Evolutionary conservation across 2,888 invertebrate species (phyloP).

Genomic region (Rhagonycha lutea): DNA sequence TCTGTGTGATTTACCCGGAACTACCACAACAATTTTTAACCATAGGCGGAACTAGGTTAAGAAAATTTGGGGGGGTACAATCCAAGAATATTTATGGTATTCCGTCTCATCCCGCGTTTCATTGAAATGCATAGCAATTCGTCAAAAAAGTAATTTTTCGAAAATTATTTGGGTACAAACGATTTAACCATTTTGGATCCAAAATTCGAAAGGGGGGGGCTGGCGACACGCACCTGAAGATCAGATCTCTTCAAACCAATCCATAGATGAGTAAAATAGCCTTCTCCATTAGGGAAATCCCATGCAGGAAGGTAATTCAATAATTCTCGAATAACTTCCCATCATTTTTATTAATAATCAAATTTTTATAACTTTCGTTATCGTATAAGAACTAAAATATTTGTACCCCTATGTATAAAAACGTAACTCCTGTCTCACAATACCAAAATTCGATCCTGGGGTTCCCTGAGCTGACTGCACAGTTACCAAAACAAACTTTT

Average conservation of each 20-base stretch:
- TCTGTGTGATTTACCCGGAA: background rate
- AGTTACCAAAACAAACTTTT: background rate
- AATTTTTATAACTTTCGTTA: background rate
- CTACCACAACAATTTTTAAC: background rate
- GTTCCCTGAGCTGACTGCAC: background rate
- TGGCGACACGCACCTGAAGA: no score
- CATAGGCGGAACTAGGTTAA: background rate
- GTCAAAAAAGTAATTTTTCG: no score
- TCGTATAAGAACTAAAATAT: background rate
- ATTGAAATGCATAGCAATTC: no score
- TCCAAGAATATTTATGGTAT: no score
- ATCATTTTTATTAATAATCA: background rate
- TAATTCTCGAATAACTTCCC: background rate
- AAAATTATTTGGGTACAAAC: no score
- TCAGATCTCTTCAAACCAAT: no score
- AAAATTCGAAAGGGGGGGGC: no score
- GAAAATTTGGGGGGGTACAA: no score
- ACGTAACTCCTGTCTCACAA: background rate
- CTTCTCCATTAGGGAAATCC: no score
- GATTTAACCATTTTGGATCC: no score
- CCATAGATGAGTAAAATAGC: no score
- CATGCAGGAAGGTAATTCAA: background rate
- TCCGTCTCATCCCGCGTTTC: no score
- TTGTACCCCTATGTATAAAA: background rate
- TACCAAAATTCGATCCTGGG: background rate